phyloP scores from a whole-genome alignment of 2,113 vertebrate species.

The Athene cunicularia region DNA sequence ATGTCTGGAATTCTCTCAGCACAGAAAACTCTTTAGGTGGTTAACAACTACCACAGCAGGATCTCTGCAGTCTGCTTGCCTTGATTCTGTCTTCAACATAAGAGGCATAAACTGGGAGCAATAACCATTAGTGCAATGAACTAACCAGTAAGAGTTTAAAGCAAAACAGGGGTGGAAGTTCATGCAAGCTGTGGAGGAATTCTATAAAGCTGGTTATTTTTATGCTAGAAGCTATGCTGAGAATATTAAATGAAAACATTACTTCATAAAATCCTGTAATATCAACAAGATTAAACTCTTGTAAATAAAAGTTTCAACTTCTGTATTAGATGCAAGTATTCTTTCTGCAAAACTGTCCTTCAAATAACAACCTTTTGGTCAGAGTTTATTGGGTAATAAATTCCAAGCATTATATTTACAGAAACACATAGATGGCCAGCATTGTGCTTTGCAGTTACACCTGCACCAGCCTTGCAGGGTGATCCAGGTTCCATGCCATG shows the following conservation, averaged over 20 bases:
- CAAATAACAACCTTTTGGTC: neutral
- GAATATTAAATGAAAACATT: neutral
- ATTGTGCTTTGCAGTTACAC: neutral
- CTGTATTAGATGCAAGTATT: neutral
- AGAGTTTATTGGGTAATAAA: constrained; percentile 52
- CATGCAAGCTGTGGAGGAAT: neutral
- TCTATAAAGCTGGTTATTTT: neutral
- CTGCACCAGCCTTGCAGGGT: neutral
- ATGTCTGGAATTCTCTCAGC: neutral
- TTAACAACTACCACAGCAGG: neutral
- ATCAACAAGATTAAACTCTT: neutral
- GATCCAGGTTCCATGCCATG: neutral
- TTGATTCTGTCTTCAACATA: neutral
- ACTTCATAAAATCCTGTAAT: neutral
- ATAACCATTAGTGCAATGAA: neutral
- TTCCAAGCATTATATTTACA: neutral
- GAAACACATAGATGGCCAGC: neutral
- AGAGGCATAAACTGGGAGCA: neutral
- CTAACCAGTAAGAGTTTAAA: neutral
- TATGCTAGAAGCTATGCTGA: neutral
- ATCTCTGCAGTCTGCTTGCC: neutral
- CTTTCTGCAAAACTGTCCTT: neutral
- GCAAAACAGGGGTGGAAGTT: neutral
- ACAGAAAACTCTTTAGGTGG: neutral
- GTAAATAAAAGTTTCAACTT: neutral